Evolutionary conservation across 2,797 vertebrate species (phyloP).

Genomic region (Dendrocincla fuliginosa): DNA sequence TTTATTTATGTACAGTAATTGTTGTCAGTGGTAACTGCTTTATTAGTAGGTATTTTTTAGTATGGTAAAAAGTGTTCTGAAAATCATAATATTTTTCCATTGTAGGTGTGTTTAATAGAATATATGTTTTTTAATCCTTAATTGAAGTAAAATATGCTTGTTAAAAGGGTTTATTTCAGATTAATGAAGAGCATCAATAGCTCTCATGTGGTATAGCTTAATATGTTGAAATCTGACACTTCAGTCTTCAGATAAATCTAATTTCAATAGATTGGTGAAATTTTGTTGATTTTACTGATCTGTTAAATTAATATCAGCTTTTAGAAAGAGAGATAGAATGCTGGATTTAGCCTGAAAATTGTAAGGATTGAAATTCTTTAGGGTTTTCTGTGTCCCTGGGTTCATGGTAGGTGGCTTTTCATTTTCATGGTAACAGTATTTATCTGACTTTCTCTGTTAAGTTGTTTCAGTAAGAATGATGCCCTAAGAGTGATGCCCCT

Average conservation of each 20-base stretch:
- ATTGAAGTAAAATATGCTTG: background rate
- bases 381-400: background rate
- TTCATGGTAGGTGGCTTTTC: background rate
- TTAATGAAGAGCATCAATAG: background rate
- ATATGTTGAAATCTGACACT: background rate
- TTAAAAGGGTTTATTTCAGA: background rate
- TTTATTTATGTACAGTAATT: background rate
- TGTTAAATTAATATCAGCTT: background rate
- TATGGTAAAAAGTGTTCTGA: background rate
- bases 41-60: background rate
- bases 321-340: background rate
- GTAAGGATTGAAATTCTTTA: background rate
- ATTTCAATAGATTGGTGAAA: background rate
- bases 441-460: slow-evolving; percentile 37
- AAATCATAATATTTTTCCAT: background rate
- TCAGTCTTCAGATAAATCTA: background rate
- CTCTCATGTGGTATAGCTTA: background rate
- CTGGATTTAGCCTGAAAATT: background rate
- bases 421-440: slow-evolving; percentile 34
- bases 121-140: background rate
- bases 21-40: background rate
- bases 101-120: background rate
- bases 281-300: background rate
- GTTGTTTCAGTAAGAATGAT: slow-evolving; percentile 44
- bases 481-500: slow-evolving; percentile 62